Percentiles rank a stretch among this genome's conserved stretches.
phyloP scores from a whole-genome alignment of 1,140 invertebrate genomes.

The Calycopis cecrops region DNA sequence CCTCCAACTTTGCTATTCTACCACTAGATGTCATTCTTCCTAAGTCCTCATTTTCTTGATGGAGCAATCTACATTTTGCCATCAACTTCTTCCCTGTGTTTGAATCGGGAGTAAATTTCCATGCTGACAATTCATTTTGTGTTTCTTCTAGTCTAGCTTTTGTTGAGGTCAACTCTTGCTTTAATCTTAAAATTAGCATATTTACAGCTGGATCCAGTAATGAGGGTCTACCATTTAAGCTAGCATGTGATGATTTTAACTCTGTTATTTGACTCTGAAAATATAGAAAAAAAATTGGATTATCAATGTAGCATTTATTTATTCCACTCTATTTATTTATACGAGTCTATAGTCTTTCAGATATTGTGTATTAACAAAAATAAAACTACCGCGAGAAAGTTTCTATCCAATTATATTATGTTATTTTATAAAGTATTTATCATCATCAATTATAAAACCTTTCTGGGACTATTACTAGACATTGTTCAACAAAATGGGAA shows the following conservation, averaged over 20 bases:
- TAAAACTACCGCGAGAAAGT: no score
- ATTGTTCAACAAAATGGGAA: constrained; percentile 11
- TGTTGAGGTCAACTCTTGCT: constrained; percentile 92
- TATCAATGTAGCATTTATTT: no score
- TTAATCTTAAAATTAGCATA: constrained; percentile 92
- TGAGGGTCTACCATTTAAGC: constrained; percentile 83
- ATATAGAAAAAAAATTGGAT: neutral
- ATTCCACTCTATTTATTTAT: no score
- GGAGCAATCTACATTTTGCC: constrained; percentile 96
- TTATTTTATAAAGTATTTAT: no score
- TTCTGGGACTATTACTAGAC: no score
- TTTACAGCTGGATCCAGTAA: constrained; percentile 97
- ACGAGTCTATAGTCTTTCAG: no score
- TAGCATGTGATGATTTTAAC: constrained; percentile 88
- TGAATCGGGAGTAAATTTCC: constrained; percentile 99
- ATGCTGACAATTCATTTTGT: constrained; percentile 97
- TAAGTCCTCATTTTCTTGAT: constrained; percentile 98
- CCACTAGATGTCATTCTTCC: constrained; percentile 97
- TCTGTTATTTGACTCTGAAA: constrained; percentile 93
- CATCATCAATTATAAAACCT: no score
- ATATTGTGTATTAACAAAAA: no score
- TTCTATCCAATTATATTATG: no score
- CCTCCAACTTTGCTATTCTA: constrained; percentile 95
- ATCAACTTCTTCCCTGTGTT: constrained; percentile 98
- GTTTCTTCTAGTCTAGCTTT: constrained; percentile 96